phyloP scores from a whole-genome alignment of 1,140 invertebrate species.

The Bombus impatiens region DNA sequence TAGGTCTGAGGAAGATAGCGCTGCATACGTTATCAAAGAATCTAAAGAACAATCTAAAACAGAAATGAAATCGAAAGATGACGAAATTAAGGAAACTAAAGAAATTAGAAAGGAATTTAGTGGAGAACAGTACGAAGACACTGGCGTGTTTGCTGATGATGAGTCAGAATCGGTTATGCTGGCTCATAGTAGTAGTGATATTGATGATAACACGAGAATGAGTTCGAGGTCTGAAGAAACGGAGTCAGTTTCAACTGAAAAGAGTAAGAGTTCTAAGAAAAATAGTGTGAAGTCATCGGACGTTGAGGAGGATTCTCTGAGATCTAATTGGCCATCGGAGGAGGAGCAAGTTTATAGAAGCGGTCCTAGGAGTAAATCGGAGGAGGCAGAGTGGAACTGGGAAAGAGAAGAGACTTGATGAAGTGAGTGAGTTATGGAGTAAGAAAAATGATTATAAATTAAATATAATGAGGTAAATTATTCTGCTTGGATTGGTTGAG shows the following conservation, averaged over 20 bases:
- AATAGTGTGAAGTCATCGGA: constrained; percentile 59
- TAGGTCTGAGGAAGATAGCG: constrained; percentile 79
- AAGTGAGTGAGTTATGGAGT: background rate
- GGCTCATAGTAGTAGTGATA: constrained; percentile 36
- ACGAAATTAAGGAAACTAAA: constrained; percentile 6
- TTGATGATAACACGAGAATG: constrained; percentile 48
- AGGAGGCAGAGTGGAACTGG: constrained; percentile 72
- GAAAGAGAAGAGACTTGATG: constrained; percentile 72
- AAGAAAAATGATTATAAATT: constrained; percentile 39
- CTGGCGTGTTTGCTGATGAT: constrained; percentile 43
- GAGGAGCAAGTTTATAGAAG: constrained; percentile 61
- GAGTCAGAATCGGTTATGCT: constrained; percentile 48
- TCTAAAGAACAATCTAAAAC: background rate
- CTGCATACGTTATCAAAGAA: constrained; percentile 74
- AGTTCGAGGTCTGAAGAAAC: constrained; percentile 55
- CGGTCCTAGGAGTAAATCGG: constrained; percentile 64
- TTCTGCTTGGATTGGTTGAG: background rate
- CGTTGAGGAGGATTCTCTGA: constrained; percentile 58
- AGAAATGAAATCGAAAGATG: constrained; percentile 43
- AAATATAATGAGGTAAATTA: constrained; percentile 32
- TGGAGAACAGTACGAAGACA: constrained; percentile 53
- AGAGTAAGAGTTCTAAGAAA: constrained; percentile 27
- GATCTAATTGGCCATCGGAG: constrained; percentile 66
- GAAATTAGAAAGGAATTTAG: constrained; percentile 24
- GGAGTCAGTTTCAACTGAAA: constrained; percentile 45